Conservation (phyloP, 2,888 invertebrate genomes). For the Gerris lacustris region DNA sequence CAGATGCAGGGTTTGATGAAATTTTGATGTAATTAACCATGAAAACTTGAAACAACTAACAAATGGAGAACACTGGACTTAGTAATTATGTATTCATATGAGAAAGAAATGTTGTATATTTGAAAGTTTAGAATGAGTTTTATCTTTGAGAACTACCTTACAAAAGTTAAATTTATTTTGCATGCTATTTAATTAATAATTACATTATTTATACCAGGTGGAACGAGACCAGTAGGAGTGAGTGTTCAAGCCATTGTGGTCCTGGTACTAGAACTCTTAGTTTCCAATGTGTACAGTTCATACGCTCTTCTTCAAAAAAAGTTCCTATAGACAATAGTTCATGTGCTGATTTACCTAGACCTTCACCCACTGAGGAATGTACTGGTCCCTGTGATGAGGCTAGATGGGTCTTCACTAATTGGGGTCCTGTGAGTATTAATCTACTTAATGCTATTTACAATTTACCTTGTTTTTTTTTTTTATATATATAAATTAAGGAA, state of each 20-base stretch:
- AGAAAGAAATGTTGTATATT: no score
- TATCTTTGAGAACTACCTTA: no score
- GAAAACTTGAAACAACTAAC: no score
- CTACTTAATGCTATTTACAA: not conserved
- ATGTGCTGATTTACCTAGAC: conserved; percentile 41
- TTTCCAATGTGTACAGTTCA: conserved; percentile 44
- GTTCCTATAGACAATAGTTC: conserved; percentile 37
- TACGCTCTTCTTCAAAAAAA: not conserved
- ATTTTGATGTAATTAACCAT: no score
- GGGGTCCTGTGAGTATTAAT: conserved; percentile 48
- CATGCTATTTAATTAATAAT: no score
- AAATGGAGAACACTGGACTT: no score
- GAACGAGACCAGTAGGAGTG: conserved; percentile 44
- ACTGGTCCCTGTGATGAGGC: conserved; percentile 50
- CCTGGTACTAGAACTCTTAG: conserved; percentile 47
- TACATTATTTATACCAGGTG: conserved; percentile 38
- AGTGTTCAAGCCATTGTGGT: conserved; percentile 61
- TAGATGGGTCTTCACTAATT: conserved; percentile 58
- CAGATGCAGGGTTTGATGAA: no score
- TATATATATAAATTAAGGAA: conserved; percentile 9
- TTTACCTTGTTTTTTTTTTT: not conserved
- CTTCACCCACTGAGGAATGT: conserved; percentile 45
- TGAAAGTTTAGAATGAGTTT: no score
- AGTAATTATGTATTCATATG: no score
- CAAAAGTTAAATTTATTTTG: no score